Conservation (phyloP, 2,113 vertebrate genomes). For the Poecile atricapillus region DNA sequence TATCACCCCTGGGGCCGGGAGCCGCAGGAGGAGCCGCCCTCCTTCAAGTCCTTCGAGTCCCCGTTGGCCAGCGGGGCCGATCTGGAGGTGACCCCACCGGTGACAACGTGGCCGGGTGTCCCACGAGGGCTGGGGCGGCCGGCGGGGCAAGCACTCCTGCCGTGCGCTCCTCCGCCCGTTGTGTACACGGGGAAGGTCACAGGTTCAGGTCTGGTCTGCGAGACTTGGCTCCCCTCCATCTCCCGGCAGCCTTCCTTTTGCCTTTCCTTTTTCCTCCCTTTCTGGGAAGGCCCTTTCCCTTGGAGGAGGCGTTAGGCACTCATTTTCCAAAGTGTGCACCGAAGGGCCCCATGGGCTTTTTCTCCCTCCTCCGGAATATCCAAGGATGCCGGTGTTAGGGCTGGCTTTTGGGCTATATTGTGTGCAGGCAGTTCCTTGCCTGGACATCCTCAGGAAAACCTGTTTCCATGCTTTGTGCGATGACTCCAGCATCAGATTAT, state of each 20-base stretch:
- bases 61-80: not conserved
- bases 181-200: slow-evolving; percentile 73
- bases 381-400: not conserved
- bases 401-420: not conserved
- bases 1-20: not conserved
- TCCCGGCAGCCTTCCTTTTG: slow-evolving; percentile 52
- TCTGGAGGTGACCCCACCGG: not conserved
- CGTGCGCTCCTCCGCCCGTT: slow-evolving; percentile 43
- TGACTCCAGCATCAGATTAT: slow-evolving; percentile 4
- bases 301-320: slow-evolving; percentile 34
- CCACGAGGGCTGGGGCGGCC: slow-evolving; percentile 39
- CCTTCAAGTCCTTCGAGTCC: not conserved
- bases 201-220: slow-evolving; percentile 71
- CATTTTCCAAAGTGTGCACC: slow-evolving; percentile 20
- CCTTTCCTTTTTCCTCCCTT: not conserved
- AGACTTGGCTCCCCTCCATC: slow-evolving; percentile 66
- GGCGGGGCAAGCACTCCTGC: slow-evolving; percentile 33
- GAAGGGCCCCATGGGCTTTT: slow-evolving; percentile 38
- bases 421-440: not conserved
- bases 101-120: slow-evolving; percentile 23
- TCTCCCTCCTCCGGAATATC: not conserved
- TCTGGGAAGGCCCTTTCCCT: slow-evolving; percentile 51
- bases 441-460: slow-evolving; percentile 60
- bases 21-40: not conserved
- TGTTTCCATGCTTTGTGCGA: slow-evolving; percentile 47